phyloP scores from a whole-genome alignment of 2,113 vertebrate species.

The Acrocephalus kingi region DNA sequence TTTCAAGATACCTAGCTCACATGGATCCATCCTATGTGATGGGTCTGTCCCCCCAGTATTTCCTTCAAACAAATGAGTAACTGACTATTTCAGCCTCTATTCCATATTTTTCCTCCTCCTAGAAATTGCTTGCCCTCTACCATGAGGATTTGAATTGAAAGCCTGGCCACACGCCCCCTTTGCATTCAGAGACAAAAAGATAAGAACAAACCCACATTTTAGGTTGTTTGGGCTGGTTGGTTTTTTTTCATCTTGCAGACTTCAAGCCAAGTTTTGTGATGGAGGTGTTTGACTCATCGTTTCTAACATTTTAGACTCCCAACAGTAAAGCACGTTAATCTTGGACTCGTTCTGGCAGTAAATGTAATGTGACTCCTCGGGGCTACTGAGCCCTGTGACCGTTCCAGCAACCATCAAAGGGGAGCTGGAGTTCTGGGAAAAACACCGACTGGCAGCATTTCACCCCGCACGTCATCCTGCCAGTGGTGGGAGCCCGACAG shows the following conservation, averaged over 20 bases:
- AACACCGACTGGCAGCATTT: not conserved
- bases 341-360: not conserved
- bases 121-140: not conserved
- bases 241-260: not conserved
- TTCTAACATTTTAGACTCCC: constrained; percentile 30
- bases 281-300: constrained; percentile 36
- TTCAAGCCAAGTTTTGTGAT: not conserved
- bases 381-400: not conserved
- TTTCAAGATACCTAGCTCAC: not conserved
- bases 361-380: constrained; percentile 2
- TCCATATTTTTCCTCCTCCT: not conserved
- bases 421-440: constrained; percentile 2
- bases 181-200: not conserved
- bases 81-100: not conserved
- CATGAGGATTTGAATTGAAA: not conserved
- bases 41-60: not conserved
- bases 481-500: rapidly evolving
- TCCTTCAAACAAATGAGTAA: not conserved
- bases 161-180: not conserved
- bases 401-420: constrained; percentile 39
- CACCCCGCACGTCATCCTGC: rapidly evolving
- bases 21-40: rapidly evolving
- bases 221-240: not conserved
- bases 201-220: not conserved
- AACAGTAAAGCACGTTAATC: constrained; percentile 1